Evolutionary conservation across 2,797 vertebrate genomes (phyloP), one percentile per base, ranked within the genome.

Genomic region (Labroides dimidiatus): DNA sequence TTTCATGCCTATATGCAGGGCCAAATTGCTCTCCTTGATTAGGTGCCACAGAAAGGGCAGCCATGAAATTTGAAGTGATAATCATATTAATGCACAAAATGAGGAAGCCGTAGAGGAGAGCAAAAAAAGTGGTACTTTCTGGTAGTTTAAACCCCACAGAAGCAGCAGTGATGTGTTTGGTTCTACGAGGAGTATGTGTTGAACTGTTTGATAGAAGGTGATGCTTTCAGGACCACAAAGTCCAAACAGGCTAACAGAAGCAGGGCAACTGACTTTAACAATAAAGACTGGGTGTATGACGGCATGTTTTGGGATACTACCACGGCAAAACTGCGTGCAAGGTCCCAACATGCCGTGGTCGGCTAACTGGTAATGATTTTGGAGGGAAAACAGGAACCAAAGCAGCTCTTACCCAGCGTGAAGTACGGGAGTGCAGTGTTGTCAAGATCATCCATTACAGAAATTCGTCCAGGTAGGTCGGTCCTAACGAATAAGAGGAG

Each of bases 361-460:
- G 54, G 23, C 13, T 19, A 47, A 39, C n/a, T 56, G 70, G 58
- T 48, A 49, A 37, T 45, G 55, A 45, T 4, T 10, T 53, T 64
- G 67, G 71, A 57, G 52, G 61, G 48, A 44, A 33, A 41, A 64
- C 43, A 57, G 50, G 11, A 1, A 61, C 48, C 72, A 65, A 67
- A 80, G 81, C 67, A 69, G 77, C 72, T 69, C 85, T 96, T 94
- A 99, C 97, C 97, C 80, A 99, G 96, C 23, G 96, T 97, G 94
- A 99, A 99, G 96, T 97, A 99, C 61, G 97, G 97, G 82, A 98
- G 96, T 92, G 98, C 97, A 3, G 97, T 99, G 94, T 99, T 99
- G 93, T 99, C 97, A 87, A 99, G 95, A 92, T 99, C 97, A 93
- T 99, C 97, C 94, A 97, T 95, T 69, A 99, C 97, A 50, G 96